These are phyloP conservation scores for Baronia brevicornis DNA, from an alignment of 2,888 invertebrate species.

Conservation along the genomic window DNA sequence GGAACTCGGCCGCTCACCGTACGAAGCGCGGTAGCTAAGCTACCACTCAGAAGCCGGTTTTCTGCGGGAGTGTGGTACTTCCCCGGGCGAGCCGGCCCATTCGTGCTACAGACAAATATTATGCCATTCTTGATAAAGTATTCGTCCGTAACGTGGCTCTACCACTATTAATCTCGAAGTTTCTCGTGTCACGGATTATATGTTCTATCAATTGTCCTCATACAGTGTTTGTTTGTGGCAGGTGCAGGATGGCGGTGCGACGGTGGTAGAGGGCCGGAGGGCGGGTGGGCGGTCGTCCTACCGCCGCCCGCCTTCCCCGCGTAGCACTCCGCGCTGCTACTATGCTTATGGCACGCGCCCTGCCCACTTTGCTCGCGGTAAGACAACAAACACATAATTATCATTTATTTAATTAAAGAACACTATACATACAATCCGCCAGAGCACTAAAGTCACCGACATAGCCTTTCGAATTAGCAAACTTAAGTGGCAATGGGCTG, in stretches of 20 bases:
- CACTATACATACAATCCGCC: too few relatives aligned
- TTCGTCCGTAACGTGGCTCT: too few relatives aligned
- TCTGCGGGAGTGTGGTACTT: too few relatives aligned
- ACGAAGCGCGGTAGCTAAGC: too few relatives aligned
- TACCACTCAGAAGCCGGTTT: too few relatives aligned
- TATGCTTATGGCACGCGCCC: slow-evolving; percentile 86
- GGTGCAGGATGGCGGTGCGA: slow-evolving; percentile 58
- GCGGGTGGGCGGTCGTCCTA: slow-evolving; percentile 70
- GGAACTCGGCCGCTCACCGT: too few relatives aligned
- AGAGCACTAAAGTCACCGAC: too few relatives aligned
- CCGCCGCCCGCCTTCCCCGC: slow-evolving; percentile 74
- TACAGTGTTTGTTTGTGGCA: slow-evolving; percentile 21
- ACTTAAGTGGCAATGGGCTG: too few relatives aligned
- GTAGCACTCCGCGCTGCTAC: slow-evolving; percentile 76
- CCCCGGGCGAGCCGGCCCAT: too few relatives aligned
- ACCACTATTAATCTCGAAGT: background rate
- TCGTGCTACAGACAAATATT: too few relatives aligned
- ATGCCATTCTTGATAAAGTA: too few relatives aligned
- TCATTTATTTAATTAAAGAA: background rate
- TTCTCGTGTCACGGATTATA: background rate
- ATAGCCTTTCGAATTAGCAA: too few relatives aligned
- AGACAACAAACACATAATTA: slow-evolving; percentile 33
- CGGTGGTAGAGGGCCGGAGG: slow-evolving; percentile 61
- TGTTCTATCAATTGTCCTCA: slow-evolving; percentile 4
- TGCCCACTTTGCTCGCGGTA: slow-evolving; percentile 85